Percentiles rank a stretch among this genome's conserved stretches.
Evolutionary conservation across 2,113 vertebrate species (phyloP).

Genomic region (Cariama cristata): DNA sequence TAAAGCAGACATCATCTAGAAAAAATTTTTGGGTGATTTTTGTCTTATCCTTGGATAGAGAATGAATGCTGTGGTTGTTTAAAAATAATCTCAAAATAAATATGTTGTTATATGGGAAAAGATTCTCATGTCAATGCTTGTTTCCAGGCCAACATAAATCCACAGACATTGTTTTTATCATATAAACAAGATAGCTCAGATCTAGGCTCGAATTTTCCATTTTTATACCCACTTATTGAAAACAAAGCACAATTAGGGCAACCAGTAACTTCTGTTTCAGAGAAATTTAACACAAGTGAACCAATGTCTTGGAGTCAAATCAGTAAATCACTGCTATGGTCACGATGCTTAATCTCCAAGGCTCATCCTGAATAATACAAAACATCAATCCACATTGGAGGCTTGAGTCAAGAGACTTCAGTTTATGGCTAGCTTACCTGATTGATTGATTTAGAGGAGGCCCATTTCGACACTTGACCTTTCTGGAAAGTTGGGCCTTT

Average conservation of each 20-base stretch:
- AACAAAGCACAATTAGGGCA: background rate
- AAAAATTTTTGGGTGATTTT: background rate
- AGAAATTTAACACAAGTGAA: background rate
- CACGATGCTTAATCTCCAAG: background rate
- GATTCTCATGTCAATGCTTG: conserved; percentile 30
- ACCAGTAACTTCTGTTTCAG: background rate
- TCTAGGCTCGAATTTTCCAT: background rate
- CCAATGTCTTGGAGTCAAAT: background rate
- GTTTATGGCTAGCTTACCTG: background rate
- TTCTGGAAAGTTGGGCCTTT: background rate
- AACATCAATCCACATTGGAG: background rate
- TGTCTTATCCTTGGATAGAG: conserved; percentile 40
- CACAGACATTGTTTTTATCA: conserved; percentile 10
- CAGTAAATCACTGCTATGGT: background rate
- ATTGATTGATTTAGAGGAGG: background rate
- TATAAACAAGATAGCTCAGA: background rate
- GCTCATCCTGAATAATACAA: background rate
- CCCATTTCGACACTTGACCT: background rate
- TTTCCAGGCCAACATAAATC: conserved; percentile 46
- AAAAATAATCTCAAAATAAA: conserved; percentile 55
- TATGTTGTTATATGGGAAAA: conserved; percentile 42
- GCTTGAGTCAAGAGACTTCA: background rate
- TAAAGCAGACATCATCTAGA: conserved; percentile 25
- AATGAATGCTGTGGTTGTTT: conserved; percentile 26
- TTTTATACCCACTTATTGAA: background rate